Evolutionary conservation across 2,888 invertebrate species (phyloP).

Genomic region (Holacanthella duospinosa): DNA sequence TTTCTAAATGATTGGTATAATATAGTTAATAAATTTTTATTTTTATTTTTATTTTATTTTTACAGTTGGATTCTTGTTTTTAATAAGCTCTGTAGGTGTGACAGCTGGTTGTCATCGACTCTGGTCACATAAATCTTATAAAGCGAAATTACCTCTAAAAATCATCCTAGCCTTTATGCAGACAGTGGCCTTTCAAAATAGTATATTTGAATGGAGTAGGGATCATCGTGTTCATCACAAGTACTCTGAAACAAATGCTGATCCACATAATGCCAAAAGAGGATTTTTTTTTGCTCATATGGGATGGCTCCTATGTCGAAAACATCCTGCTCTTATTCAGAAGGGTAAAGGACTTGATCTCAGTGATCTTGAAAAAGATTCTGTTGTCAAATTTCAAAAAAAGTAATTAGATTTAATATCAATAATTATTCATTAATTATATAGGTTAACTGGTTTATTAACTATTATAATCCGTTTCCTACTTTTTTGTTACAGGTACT

Average conservation of each 20-base stretch:
- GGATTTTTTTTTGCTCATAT: conserved; percentile 95
- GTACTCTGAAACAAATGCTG: conserved; percentile 84
- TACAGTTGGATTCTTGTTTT: background rate
- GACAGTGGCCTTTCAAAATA: conserved; percentile 39
- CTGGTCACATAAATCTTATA: conserved; percentile 9
- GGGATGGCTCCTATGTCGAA: conserved; percentile 83
- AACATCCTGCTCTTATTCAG: conserved; percentile 76
- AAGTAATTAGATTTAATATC: no score
- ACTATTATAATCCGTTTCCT: no score
- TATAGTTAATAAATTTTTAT: background rate
- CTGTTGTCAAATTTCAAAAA: conserved; percentile 74
- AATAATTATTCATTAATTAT: conserved; percentile 3
- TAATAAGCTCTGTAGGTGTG: background rate
- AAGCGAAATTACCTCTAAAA: background rate
- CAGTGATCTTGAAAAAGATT: conserved; percentile 70
- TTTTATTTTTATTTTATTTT: background rate
- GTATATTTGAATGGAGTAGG: conserved; percentile 46
- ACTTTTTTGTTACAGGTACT: conserved; percentile 50
- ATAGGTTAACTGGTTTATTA: background rate
- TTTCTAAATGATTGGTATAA: background rate
- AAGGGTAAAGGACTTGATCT: conserved; percentile 79
- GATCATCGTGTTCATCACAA: conserved; percentile 81
- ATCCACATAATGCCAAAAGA: conserved; percentile 80
- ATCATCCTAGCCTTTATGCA: background rate
- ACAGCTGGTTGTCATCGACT: conserved; percentile 7